phyloP scores from a whole-genome alignment of 2,888 invertebrate genomes.

The Podabrus alpinus region DNA sequence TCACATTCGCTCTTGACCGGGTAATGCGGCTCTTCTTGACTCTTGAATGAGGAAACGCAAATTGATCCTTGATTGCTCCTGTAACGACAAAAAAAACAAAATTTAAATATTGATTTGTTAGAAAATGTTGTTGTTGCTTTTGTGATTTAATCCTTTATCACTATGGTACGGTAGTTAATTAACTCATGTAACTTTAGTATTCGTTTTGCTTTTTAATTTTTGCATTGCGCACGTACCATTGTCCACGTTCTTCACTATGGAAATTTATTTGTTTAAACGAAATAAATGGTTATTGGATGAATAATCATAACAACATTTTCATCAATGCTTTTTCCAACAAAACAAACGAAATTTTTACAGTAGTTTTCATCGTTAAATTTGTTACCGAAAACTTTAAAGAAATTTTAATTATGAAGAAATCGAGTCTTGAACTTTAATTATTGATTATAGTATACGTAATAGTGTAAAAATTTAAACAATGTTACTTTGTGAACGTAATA shows the following conservation, averaged over 20 bases:
- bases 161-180: too few species aligned
- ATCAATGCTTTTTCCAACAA: neutral
- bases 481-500: constrained; percentile 8
- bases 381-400: neutral
- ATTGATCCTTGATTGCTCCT: too few species aligned
- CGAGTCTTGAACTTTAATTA: neutral
- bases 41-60: too few species aligned
- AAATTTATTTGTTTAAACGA: neutral
- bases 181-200: neutral
- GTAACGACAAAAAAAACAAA: too few species aligned
- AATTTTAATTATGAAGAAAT: neutral
- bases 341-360: neutral
- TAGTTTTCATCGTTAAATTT: neutral
- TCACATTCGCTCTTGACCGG: too few species aligned
- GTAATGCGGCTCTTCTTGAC: too few species aligned
- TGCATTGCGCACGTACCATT: neutral
- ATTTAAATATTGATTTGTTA: neutral
- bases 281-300: neutral
- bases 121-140: too few species aligned
- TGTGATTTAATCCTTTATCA: neutral
- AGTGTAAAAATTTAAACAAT: neutral
- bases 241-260: neutral
- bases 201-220: neutral
- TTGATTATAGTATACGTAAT: constrained; percentile 8
- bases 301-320: neutral